Base-by-base conservation (phyloP, 1,140 invertebrate genomes). In the Wasmannia auropunctata region DNA sequence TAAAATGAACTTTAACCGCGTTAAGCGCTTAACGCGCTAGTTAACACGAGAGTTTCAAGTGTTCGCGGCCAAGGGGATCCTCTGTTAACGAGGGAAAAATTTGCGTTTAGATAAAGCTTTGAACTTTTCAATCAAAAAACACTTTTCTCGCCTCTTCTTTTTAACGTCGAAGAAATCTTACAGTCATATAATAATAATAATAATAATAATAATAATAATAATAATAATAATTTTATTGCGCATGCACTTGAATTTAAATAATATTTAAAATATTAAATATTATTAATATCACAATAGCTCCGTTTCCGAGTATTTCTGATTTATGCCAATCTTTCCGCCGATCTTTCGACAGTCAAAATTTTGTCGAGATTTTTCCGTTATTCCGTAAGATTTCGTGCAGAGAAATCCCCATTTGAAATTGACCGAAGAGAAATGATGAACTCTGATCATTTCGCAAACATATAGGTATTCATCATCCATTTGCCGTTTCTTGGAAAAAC, bases 1-100 rank as follows among this genome's bases (percentile, higher is more conserved):
- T n/a, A 72, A 69, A 83, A 72, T 74, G 37, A 83, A 83, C 51
- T 83, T 74, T 72, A 63, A 65, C 28, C 76, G 28, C 60, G 40
- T 79, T 79, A 81, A 81, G 37, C 28, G 51, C n/a, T 31, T 46
- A 58, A 72, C 37, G 37, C 37, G 67, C 25, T 43, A 80, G 43
- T 70, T 80, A 70, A 54, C 46, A 22, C 10, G n/a, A 74, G 56
- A 83, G 37, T 83, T 74, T 72, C 25, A 19, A 58, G 56, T 46
- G 31, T 34, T 7, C 37, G n/a, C n/a, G 11, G 11, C 37, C 34
- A 11, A 28, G 25, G 2, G 51, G 19, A 72, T 43, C 22, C n/a
- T 58, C 28, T 2, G 19, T 16, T 43, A 46, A 76, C 8, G 19
- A 16, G 19, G 37, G 34, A 56, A 81, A 58, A 22, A 81, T 56